These are phyloP conservation scores for Jaculus jaculus DNA, from an alignment of 2,113 vertebrate genomes.

Conservation along the genomic window DNA sequence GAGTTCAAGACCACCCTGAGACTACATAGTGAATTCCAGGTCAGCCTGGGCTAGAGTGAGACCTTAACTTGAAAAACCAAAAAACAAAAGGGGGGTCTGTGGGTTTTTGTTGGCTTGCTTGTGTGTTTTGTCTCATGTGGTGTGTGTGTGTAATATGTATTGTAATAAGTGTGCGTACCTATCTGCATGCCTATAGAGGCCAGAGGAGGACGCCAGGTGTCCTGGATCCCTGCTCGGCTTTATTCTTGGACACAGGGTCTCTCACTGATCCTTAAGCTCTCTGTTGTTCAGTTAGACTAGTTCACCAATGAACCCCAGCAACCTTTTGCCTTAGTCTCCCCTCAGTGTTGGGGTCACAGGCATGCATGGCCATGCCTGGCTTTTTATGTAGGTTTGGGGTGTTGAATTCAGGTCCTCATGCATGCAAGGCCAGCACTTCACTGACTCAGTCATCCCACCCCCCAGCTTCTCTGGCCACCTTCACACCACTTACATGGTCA, in stretches of 20 bases:
- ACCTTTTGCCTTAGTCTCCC: not conserved
- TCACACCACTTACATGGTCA: rapidly evolving
- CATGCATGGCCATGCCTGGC: too few species aligned
- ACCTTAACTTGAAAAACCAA: too few species aligned
- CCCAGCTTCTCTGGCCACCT: not conserved
- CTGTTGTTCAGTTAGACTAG: too few species aligned
- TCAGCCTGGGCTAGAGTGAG: too few species aligned
- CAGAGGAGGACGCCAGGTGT: not conserved
- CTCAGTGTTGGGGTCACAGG: not conserved
- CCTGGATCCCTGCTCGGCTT: too few species aligned
- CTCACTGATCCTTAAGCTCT: not conserved
- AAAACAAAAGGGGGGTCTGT: too few species aligned
- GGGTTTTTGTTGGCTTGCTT: not conserved
- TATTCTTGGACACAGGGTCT: not conserved
- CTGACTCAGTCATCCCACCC: not conserved
- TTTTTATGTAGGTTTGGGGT: not conserved
- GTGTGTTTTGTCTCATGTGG: not conserved
- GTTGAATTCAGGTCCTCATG: not conserved
- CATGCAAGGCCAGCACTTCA: not conserved
- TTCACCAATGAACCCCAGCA: not conserved
- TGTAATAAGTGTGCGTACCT: too few species aligned
- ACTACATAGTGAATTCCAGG: too few species aligned
- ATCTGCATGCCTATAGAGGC: too few species aligned
- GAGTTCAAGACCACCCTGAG: too few species aligned
- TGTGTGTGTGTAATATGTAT: not conserved